Evolutionary conservation across 2,113 vertebrate genomes (phyloP), one percentile per base, ranked within the genome.

Genomic region (Sander lucioperca): DNA sequence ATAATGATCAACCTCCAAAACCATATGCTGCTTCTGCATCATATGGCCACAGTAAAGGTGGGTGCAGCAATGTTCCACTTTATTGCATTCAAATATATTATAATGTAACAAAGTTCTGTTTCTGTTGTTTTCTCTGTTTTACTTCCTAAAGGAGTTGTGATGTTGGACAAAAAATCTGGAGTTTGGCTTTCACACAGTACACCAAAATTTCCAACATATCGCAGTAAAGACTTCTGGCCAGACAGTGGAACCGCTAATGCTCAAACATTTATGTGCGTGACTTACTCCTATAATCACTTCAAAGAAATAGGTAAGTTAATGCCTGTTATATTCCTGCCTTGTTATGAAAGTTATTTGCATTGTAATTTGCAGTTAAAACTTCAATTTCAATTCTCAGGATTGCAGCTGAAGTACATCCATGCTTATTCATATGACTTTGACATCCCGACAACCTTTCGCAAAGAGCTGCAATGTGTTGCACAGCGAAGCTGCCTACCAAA

Each of bases 131-230:
- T 47, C 39, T 3, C 45, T 64, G 3, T 14, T 62, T 79, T 4
- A 0, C 30, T 48, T 39, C 33, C 11, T 57, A 15, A 30, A 93
- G 91, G 92, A 2, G 64, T 92, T 3, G 72, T 94, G 56, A 82
- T 94, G 85, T 51, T 93, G 80, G 87, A 90, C 72, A 79, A 12
- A 83, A 0, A 12, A 3, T 83, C 73, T 71, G 93, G 91, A 80
- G 77, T 94, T 51, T 94, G 93, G 90, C 83, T 93, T 48, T 88
- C 89, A 75, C 93, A 94, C 86, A 91, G 86, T 36, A 93, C 90
- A 58, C 93, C 93, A 53, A 64, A 12, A 45, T 91, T 94, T n/a
- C 91, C 92, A 53, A 3, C 0, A 39, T 57, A 78, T 68, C 50
- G 0, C 0, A 81, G 0, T 0, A 73, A 36, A 66, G 0, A 73